Evolutionary conservation across 2,797 vertebrate species (phyloP), one percentile per base, ranked within the genome.

Genomic region (Sebastes ruberrimus): DNA sequence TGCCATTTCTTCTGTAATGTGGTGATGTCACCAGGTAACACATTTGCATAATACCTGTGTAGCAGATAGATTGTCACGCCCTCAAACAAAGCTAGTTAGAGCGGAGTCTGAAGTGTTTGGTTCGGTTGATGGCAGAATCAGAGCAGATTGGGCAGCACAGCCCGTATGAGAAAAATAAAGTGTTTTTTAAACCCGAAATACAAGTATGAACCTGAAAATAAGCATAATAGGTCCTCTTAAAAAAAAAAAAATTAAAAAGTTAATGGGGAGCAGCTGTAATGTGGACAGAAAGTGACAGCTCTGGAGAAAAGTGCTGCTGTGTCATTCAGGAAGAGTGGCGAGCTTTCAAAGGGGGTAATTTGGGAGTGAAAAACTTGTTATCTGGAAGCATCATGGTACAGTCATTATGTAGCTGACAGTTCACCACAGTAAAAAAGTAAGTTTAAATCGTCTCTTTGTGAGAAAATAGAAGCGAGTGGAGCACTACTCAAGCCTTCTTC

Each of bases 231-330:
- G 8, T 52, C 18, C 18, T n/a, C 3, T 74, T 76, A 52, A 35
- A 25, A 77, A 18, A 1, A 59, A 42, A 25, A 66, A 13, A 14
- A 28, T 28, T 28, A 0, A 52, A 30, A 66, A 10, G 55, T 62
- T 82, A 88, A 93, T 89, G 52, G 57, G 14, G 64, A 86, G 68
- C 92, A 92, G 89, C 88, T 91, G 91, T 62, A 22, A 63, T 64
- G 53, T 7, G 4, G 75, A 81, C 67, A 76, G 72, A 83, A 59
- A 84, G 75, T 81, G 87, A 88, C 82, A 86, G 84, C 76, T 84
- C 57, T 57, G 78, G 67, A 84, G 82, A 28, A 74, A 77, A 66
- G 18, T n/a, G 57, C 23, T 62, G 74, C 78, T 75, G 63, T 83
- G 72, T 83, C 70, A 72, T 62, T 86, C 59, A 66, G 61, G 53